Evolutionary conservation across 2,797 vertebrate species (phyloP), one percentile per base, ranked within the genome.

Genomic region (Smutsia gigantea): DNA sequence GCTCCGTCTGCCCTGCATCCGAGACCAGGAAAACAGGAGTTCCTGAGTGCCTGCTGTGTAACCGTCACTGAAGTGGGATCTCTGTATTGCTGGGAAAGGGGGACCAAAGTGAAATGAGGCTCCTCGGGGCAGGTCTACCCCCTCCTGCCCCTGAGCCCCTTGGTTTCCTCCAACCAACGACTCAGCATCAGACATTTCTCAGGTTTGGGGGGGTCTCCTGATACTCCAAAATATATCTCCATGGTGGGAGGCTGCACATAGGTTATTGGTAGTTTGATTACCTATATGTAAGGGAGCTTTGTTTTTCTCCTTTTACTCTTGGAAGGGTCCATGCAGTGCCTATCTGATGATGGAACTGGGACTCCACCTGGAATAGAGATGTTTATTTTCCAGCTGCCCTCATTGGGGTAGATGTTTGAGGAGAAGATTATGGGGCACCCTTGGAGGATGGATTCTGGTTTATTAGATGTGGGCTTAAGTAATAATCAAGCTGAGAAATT

Each of bases 1-100:
- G 21, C 12, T 53, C 18, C 77, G 29, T 90, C 94, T 90, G 93
- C 86, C 96, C 87, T 92, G 85, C 85, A 72, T 94, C 86, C 63
- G 23, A 61, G 92, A 94, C 93, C 88, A 97, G 85, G 84, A 97
- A 98, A 95, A 88, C 93, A 19, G 91, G 49, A 95, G 83, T 89
- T 85, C 90, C 96, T 83, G 94, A 93, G 83, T 90, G 69, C 83
- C 64, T 1, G 0, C n/a, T 68, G 29, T 77, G 39, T 66, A 0
- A 0, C 23, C 29, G n/a, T 61, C 72, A 71, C 74, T 78, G 77
- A 98, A 89, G 34, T 37, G 81, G 89, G 75, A 31, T 85, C 90
- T 98, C 97, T 95, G 68, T 95, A 46, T 91, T 10, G 46, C 61
- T 89, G 13, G 84, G 46, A 69, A 42, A 96, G 19, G 49, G 3